These are phyloP conservation scores for Epsilonema sp. DNA, from an alignment of 2,888 invertebrate genomes.

Conservation along the genomic window DNA sequence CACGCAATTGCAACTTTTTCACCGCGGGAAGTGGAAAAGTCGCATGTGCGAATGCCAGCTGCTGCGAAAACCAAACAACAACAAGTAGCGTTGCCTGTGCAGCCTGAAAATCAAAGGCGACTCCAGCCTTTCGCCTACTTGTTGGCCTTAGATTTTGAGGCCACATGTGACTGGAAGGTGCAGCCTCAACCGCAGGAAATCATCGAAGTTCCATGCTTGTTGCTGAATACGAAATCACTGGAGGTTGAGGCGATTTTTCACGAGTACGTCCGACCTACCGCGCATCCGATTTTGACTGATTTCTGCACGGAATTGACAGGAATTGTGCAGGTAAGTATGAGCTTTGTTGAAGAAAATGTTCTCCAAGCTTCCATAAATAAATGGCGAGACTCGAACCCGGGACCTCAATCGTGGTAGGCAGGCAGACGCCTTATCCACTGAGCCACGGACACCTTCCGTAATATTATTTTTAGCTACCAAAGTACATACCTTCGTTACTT, in stretches of 20 bases:
- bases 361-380: not conserved
- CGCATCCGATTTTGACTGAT: conserved; percentile 34
- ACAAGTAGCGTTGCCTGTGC: too few species aligned
- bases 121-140: conserved; percentile 44
- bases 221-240: conserved; percentile 36
- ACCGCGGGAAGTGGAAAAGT: too few species aligned
- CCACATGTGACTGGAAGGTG: conserved; percentile 35
- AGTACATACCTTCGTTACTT: too few species aligned
- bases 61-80: too few species aligned
- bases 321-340: conserved; percentile 7
- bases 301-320: conserved; percentile 35
- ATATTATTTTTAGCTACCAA: not conserved
- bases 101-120: too few species aligned
- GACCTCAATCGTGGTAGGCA: too few species aligned
- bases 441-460: too few species aligned
- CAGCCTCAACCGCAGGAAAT: conserved; percentile 38
- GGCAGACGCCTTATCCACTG: too few species aligned
- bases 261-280: conserved; percentile 38
- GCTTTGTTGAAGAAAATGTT: not conserved
- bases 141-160: conserved; percentile 43
- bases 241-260: conserved; percentile 38
- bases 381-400: too few species aligned
- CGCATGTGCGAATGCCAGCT: too few species aligned
- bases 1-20: too few species aligned
- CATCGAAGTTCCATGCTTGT: conserved; percentile 43